Percentiles rank a stretch among this genome's conserved stretches.
Conservation (phyloP, 2,888 invertebrate species). For the Schrankia costaestrigalis region DNA sequence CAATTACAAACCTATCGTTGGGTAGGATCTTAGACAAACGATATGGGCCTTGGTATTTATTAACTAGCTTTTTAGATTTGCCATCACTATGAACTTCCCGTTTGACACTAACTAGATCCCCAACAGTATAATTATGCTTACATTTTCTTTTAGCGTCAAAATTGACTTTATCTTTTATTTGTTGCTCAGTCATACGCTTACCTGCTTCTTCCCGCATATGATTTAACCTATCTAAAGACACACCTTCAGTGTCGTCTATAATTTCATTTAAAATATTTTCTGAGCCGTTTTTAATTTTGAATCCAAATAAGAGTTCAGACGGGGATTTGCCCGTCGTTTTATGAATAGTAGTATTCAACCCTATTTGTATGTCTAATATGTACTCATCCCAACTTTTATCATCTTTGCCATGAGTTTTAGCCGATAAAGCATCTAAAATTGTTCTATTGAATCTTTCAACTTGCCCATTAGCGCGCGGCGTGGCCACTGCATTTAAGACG, state of each 20-base stretch:
- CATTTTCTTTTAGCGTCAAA: not conserved
- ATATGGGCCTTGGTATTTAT: slow-evolving; percentile 17
- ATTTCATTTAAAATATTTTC: slow-evolving; percentile 1
- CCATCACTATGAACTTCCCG: slow-evolving; percentile 9
- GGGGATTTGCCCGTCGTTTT: too few relatives aligned
- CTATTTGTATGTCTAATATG: slow-evolving; percentile 1
- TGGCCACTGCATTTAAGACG: slow-evolving; percentile 7
- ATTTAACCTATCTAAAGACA: too few relatives aligned
- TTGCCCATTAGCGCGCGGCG: slow-evolving; percentile 5
- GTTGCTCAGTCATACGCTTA: not conserved
- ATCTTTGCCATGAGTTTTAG: too few relatives aligned
- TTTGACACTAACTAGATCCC: slow-evolving; percentile 20
- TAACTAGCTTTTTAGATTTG: slow-evolving; percentile 16
- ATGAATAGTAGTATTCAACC: slow-evolving; percentile 1
- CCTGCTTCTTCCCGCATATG: not conserved
- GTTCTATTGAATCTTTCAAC: slow-evolving; percentile 2
- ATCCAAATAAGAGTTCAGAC: too few relatives aligned
- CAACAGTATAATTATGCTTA: slow-evolving; percentile 1
- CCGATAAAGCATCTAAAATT: not conserved
- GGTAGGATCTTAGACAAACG: slow-evolving; percentile 11
- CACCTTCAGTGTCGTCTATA: not conserved
- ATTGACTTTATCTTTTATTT: not conserved
- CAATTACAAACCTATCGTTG: slow-evolving; percentile 12
- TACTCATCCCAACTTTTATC: slow-evolving; percentile 16
- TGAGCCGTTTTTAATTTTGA: not conserved